These are phyloP conservation scores for Ochotona princeps DNA, from an alignment of 2,113 vertebrate species.

Conservation along the genomic window DNA sequence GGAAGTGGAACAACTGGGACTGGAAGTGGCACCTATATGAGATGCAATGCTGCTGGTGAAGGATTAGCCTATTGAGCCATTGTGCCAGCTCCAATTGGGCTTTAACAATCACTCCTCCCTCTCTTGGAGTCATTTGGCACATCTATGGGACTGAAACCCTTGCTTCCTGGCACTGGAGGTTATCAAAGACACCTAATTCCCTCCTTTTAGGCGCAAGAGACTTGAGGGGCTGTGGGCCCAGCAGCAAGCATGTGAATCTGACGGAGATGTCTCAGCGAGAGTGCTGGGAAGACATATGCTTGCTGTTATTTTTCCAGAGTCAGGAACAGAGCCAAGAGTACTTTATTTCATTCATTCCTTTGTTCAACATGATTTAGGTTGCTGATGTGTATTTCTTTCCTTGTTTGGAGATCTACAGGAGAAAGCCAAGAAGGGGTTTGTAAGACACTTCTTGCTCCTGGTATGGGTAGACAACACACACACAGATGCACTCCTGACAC, in stretches of 20 bases:
- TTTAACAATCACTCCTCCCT: conserved; percentile 1
- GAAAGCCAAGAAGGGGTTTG: conserved; percentile 22
- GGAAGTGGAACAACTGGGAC: too few species aligned
- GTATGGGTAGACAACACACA: background rate
- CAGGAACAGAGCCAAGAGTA: conserved; percentile 72
- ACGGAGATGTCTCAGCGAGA: conserved; percentile 65
- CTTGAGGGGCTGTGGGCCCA: conserved; percentile 42
- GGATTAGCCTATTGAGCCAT: too few species aligned
- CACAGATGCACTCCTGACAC: background rate
- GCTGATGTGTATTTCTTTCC: conserved; percentile 45
- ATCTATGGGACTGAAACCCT: conserved; percentile 27
- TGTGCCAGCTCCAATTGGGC: too few species aligned
- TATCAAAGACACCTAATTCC: conserved; percentile 22
- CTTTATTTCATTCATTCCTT: conserved; percentile 78
- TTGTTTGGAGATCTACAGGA: conserved; percentile 42
- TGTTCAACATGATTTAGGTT: conserved; percentile 71
- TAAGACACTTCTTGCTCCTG: background rate
- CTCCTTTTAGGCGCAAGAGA: background rate
- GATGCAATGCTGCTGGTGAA: too few species aligned
- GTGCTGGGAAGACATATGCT: conserved; percentile 78
- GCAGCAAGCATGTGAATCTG: conserved; percentile 62
- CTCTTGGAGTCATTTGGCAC: conserved; percentile 58
- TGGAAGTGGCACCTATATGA: too few species aligned
- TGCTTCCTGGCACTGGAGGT: conserved; percentile 10
- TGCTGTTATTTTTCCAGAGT: conserved; percentile 67